Percentiles rank a stretch among this genome's conserved stretches.
Evolutionary conservation across 1,140 invertebrate species (phyloP).

Genomic region (Potamilus streckersoni): DNA sequence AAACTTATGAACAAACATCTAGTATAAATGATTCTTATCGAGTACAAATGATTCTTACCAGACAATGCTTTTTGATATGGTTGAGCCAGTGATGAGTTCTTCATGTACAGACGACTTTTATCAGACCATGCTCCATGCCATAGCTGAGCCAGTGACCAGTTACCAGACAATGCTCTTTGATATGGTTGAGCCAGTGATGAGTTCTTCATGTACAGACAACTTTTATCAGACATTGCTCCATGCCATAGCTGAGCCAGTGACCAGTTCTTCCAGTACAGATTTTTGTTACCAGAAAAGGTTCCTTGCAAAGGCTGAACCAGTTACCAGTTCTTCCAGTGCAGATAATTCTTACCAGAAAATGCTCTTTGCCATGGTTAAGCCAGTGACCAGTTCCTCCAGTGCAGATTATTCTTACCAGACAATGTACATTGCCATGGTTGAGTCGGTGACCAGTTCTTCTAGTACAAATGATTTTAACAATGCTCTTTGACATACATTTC

Average conservation of each 20-base stretch:
- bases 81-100: conserved; percentile 98
- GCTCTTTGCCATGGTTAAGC: conserved; percentile 99
- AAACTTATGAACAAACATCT: no score
- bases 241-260: no score
- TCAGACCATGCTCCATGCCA: conserved; percentile 97
- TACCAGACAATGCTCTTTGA: conserved; percentile 73
- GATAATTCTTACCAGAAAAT: conserved; percentile 81
- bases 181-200: conserved; percentile 77
- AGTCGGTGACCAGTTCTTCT: conserved; percentile 97
- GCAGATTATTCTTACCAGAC: conserved; percentile 84
- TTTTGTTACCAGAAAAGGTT: conserved; percentile 60
- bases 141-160: conserved; percentile 99
- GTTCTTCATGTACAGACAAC: conserved; percentile 96
- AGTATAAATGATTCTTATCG: no score
- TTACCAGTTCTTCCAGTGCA: conserved; percentile 74
- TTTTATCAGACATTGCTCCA: conserved; percentile 76
- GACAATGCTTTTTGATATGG: conserved; percentile 98
- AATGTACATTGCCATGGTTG: conserved; percentile 99
- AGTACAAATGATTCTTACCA: conserved; percentile 71
- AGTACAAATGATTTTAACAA: conserved; percentile 91
- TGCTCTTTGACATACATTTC: no score
- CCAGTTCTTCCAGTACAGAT: no score
- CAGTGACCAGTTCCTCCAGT: conserved; percentile 97
- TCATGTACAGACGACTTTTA: conserved; percentile 86
- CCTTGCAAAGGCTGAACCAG: conserved; percentile 99